phyloP scores from a whole-genome alignment of 2,113 vertebrate species.

The Cyanoramphus novaezelandiae region DNA sequence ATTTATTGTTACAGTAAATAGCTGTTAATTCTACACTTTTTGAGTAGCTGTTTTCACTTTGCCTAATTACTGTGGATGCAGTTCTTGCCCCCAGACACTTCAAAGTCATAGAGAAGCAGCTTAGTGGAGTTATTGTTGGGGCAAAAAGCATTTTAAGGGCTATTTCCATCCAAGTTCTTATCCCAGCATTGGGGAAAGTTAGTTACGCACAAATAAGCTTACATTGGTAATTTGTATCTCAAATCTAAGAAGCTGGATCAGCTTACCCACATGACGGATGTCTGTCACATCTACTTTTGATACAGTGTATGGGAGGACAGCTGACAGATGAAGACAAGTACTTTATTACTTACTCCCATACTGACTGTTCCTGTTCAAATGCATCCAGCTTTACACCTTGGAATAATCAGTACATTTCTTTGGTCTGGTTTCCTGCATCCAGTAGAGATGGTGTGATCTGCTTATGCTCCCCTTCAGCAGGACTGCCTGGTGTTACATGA shows the following conservation, averaged over 20 bases:
- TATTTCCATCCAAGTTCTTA: accelerated
- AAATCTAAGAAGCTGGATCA: background rate
- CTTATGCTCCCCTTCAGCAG: background rate
- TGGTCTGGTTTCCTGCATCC: background rate
- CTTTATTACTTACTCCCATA: background rate
- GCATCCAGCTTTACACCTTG: background rate
- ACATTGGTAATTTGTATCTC: accelerated
- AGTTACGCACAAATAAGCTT: too few relatives aligned
- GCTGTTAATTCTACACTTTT: background rate
- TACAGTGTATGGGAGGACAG: background rate
- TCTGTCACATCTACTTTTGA: background rate
- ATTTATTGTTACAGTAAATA: conserved; percentile 34
- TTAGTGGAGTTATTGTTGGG: background rate
- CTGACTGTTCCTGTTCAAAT: background rate
- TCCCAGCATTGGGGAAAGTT: accelerated
- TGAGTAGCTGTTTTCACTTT: accelerated
- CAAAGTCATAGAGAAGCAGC: too few relatives aligned
- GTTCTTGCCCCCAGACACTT: background rate
- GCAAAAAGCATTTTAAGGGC: background rate
- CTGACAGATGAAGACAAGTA: too few relatives aligned
- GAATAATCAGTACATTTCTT: accelerated
- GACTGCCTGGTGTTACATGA: accelerated
- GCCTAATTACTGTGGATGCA: accelerated
- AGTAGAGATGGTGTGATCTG: accelerated
- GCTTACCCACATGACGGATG: accelerated